phyloP scores from a whole-genome alignment of 2,888 invertebrate genomes.

The Leptinotarsa peninsularis region DNA sequence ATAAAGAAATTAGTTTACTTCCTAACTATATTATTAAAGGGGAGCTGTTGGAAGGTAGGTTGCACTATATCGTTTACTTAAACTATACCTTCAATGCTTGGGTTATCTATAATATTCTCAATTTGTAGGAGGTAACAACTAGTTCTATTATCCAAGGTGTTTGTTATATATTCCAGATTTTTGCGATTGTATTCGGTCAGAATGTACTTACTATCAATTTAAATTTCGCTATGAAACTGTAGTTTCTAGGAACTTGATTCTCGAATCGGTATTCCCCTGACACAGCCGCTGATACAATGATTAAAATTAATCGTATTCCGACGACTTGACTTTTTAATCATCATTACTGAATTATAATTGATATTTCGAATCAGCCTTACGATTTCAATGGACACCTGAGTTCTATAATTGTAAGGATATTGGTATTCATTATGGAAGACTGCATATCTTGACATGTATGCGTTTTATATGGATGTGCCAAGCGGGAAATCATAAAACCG shows the following conservation, averaged over 20 bases:
- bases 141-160: too few relatives aligned
- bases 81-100: too few relatives aligned
- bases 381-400: slow-evolving; percentile 6
- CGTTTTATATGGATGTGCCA: slow-evolving; percentile 16
- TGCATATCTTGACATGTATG: slow-evolving; percentile 14
- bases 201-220: too few relatives aligned
- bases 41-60: too few relatives aligned
- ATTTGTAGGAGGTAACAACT: too few relatives aligned
- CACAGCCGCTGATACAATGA: neutral
- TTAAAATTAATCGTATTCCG: slow-evolving; percentile 1
- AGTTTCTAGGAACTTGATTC: neutral
- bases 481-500: slow-evolving; percentile 18
- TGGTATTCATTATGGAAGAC: slow-evolving; percentile 18
- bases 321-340: neutral
- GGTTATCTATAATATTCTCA: too few relatives aligned
- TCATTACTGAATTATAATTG: slow-evolving; percentile 13
- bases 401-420: slow-evolving; percentile 9
- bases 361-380: neutral
- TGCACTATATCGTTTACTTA: too few relatives aligned
- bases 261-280: neutral
- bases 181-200: too few relatives aligned
- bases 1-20: too few relatives aligned
- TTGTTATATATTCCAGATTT: too few relatives aligned
- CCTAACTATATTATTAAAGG: too few relatives aligned
- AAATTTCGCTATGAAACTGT: too few relatives aligned